phyloP scores from a whole-genome alignment of 2,113 vertebrate genomes.

The Nyctibius bracteatus region DNA sequence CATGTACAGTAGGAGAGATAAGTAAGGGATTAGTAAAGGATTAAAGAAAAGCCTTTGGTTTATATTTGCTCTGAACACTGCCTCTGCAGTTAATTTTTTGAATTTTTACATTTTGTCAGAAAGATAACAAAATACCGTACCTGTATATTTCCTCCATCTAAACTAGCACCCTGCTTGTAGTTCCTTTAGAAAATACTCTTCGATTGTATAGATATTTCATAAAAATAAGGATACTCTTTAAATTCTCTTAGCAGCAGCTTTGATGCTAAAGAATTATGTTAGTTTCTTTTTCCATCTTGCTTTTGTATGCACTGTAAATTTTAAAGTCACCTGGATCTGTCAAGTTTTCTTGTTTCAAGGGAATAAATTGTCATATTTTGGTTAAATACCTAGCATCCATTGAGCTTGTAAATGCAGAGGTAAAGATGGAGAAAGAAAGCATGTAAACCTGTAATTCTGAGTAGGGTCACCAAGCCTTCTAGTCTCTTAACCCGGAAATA shows the following conservation, averaged over 20 bases:
- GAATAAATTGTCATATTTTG: neutral
- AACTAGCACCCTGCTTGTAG: neutral
- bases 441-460: neutral
- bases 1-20: slow-evolving; percentile 33
- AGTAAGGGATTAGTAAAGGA: slow-evolving; percentile 46
- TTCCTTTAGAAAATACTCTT: neutral
- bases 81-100: neutral
- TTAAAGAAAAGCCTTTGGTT: slow-evolving; percentile 7
- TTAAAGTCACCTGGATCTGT: neutral
- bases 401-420: neutral
- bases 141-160: neutral
- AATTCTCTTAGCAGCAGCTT: neutral
- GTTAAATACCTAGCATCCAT: neutral
- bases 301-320: neutral
- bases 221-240: neutral
- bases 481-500: slow-evolving; percentile 25
- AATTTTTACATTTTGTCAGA: slow-evolving; percentile 28
- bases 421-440: neutral
- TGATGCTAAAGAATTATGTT: neutral
- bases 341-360: neutral
- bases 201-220: neutral
- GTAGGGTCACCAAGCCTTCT: neutral
- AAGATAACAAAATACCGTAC: slow-evolving; percentile 7
- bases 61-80: neutral
- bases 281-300: neutral